These are phyloP conservation scores for Nycteola revayana DNA, from an alignment of 2,888 invertebrate genomes.

Conservation along the genomic window DNA sequence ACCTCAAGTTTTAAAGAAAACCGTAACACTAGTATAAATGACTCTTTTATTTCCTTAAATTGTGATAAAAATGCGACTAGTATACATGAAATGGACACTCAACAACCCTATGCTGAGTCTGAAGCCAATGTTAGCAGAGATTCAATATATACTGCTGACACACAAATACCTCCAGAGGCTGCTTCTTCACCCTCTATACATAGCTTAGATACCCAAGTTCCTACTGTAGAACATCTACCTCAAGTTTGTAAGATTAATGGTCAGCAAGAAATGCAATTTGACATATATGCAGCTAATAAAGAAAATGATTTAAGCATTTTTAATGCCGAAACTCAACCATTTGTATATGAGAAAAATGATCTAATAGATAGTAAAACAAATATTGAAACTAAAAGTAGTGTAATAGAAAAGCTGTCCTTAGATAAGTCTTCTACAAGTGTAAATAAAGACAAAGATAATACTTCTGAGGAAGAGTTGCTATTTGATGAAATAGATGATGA, in stretches of 20 bases:
- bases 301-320: slow-evolving; percentile 45
- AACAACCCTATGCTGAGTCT: slow-evolving; percentile 37
- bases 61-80: slow-evolving; percentile 23
- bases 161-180: slow-evolving; percentile 32
- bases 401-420: slow-evolving; percentile 17
- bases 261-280: slow-evolving; percentile 51
- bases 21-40: slow-evolving; percentile 39
- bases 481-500: slow-evolving; percentile 58
- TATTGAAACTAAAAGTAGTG: slow-evolving; percentile 12
- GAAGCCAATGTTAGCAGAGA: slow-evolving; percentile 34
- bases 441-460: slow-evolving; percentile 22
- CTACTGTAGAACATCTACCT: slow-evolving; percentile 41
- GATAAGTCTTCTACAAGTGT: slow-evolving; percentile 2
- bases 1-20: slow-evolving; percentile 50
- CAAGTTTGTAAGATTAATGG: slow-evolving; percentile 46
- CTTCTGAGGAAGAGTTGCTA: slow-evolving; percentile 55
- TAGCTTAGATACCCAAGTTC: slow-evolving; percentile 38
- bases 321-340: slow-evolving; percentile 44
- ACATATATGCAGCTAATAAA: slow-evolving; percentile 48
- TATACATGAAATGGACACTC: slow-evolving; percentile 56
- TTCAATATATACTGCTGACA: slow-evolving; percentile 50
- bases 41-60: slow-evolving; percentile 33
- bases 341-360: slow-evolving; percentile 17
- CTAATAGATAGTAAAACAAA: slow-evolving; percentile 6
- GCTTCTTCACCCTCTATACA: slow-evolving; percentile 27